Base-by-base conservation (phyloP, 2,888 invertebrate genomes). In the Deilephila porcellus region DNA sequence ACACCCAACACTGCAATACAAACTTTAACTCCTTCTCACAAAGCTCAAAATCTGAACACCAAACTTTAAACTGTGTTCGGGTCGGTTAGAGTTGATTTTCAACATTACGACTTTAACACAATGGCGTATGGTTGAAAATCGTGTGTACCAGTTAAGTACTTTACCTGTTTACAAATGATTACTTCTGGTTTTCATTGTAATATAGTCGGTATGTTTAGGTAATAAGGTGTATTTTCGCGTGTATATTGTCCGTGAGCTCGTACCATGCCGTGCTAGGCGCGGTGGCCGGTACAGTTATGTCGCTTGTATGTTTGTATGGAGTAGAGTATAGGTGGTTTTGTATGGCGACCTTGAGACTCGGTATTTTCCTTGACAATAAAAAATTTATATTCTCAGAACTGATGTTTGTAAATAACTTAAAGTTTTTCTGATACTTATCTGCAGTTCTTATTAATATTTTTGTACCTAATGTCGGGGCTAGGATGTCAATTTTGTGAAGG, bases 261-360 rank as follows among this genome's bases (percentile, higher is more conserved):
- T 93, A 89, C 91, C 92, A 90, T 83, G 79, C 87, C 78, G 93
- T 93, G 86, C 92, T 93, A 89, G 91, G 89, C 90, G 83, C 79
- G 85, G 90, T 88, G 90, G 86, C 82, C 79, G 88, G 85, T 89
- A 89, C 86, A 86, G 89, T 90, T 74, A 74, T 52, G 63, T 72
- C 63, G 56, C 20, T 64, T 7, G 37, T 34, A 20, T 7, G 63
- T 63, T 63, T 53, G 60, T 71, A 19, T 64, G 70, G 29, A 53
- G 29, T 52, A 53, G 25, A 19, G 52, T 29, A 17, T 19, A 20
- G 25, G 32, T 56, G n/a, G 56, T 70, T 70, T 70, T 70, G 53
- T 71, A 19, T 25, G 20, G 25, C 25, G 72, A 73, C 72, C 72
- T 73, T 73, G 67, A 29, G 59, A 73, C 59, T 64, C 14, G 72